These are phyloP conservation scores for Habrosyne pyritoides DNA, from an alignment of 2,888 invertebrate species.

Conservation along the genomic window DNA sequence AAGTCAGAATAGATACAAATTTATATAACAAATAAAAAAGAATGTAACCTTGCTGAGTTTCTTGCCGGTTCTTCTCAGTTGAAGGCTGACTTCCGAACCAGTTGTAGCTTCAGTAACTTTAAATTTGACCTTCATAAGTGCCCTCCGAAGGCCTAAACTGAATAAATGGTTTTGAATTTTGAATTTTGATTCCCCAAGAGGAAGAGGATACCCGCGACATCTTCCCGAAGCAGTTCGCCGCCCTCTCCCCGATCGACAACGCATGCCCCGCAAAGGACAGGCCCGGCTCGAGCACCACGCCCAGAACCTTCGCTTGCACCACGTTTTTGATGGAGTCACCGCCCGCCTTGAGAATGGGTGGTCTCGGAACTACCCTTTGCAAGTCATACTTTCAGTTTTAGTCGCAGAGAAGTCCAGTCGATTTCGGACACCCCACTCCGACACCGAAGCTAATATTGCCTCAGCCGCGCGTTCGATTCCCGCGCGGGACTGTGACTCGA, in stretches of 20 bases:
- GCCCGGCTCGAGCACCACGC: constrained; percentile 23
- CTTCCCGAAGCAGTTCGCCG: constrained; percentile 26
- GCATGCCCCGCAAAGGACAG: constrained; percentile 21
- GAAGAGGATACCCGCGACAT: constrained; percentile 33
- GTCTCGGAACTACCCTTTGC: constrained; percentile 16
- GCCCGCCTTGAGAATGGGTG: constrained; percentile 7
- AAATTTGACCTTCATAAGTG: no score
- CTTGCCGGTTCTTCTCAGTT: no score
- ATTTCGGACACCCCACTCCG: constrained; percentile 23
- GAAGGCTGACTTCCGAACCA: no score
- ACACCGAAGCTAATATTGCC: constrained; percentile 5
- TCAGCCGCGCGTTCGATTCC: constrained; percentile 16
- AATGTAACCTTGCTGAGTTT: no score
- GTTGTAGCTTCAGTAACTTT: no score
- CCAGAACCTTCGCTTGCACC: constrained; percentile 11
- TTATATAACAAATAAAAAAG: no score
- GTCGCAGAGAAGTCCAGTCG: constrained; percentile 24
- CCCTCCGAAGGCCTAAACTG: no score
- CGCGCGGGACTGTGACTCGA: constrained; percentile 22
- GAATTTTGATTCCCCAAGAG: constrained; percentile 35
- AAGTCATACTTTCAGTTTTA: constrained; percentile 24
- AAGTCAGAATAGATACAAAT: no score
- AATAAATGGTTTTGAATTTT: no score
- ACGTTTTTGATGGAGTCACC: constrained; percentile 11
- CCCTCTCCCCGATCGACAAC: constrained; percentile 19